These are phyloP conservation scores for Ctenomys sociabilis DNA, from an alignment of 2,113 vertebrate species.

Conservation along the genomic window DNA sequence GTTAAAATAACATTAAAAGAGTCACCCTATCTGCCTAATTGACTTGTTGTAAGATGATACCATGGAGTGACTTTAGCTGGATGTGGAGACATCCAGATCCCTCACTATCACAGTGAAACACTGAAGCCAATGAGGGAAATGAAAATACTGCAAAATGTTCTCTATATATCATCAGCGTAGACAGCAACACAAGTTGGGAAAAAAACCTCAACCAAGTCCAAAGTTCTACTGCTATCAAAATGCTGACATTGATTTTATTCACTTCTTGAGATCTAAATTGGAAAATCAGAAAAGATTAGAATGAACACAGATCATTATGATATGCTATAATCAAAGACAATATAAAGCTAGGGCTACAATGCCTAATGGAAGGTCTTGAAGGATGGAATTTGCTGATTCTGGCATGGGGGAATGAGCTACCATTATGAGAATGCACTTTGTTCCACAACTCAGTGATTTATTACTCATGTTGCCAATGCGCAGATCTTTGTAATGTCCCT, in stretches of 20 bases:
- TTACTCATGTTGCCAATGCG: constrained; percentile 54
- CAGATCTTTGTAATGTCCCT: constrained; percentile 60
- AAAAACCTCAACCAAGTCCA: constrained; percentile 64
- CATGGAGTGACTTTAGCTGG: constrained; percentile 69
- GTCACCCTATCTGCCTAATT: constrained; percentile 52
- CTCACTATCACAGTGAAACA: constrained; percentile 73
- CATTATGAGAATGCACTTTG: constrained; percentile 63
- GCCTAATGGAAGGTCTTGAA: constrained; percentile 45
- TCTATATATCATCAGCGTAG: constrained; percentile 59
- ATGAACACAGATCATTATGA: constrained; percentile 69
- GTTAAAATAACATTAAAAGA: constrained; percentile 79
- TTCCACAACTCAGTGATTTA: constrained; percentile 68
- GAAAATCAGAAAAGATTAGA: constrained; percentile 73
- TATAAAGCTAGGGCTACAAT: background rate
- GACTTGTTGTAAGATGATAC: constrained; percentile 54
- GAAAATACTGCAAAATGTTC: constrained; percentile 62
- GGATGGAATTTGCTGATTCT: constrained; percentile 66
- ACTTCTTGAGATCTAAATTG: constrained; percentile 72
- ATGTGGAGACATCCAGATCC: constrained; percentile 32
- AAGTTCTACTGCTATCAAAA: constrained; percentile 49
- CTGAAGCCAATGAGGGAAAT: constrained; percentile 73
- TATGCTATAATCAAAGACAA: constrained; percentile 72
- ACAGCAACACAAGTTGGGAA: constrained; percentile 41
- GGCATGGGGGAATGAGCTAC: constrained; percentile 30
- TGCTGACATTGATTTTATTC: constrained; percentile 69